phyloP scores from a whole-genome alignment of 2,888 invertebrate species.

The Conistra vaccinii region DNA sequence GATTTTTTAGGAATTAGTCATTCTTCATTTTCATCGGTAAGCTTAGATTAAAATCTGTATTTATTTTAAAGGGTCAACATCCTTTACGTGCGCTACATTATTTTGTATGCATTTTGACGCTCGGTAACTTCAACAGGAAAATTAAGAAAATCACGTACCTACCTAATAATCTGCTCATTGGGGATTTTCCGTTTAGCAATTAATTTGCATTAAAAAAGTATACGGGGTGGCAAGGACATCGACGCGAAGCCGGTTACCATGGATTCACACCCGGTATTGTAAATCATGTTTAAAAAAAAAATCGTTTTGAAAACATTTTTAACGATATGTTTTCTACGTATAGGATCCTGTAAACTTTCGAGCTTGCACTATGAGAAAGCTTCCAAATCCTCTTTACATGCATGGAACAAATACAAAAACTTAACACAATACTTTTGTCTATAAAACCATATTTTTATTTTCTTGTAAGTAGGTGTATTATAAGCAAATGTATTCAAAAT shows the following conservation, averaged over 20 bases:
- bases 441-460: slow-evolving; percentile 30
- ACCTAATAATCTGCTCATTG: slow-evolving; percentile 30
- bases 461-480: slow-evolving; percentile 44
- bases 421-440: background rate
- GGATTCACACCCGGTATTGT: no score
- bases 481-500: slow-evolving; percentile 68
- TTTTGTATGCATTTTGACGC: slow-evolving; percentile 1
- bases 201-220: background rate
- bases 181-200: slow-evolving; percentile 30
- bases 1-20: slow-evolving; percentile 87
- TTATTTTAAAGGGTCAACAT: slow-evolving; percentile 61
- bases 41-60: slow-evolving; percentile 76
- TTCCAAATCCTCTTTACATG: background rate
- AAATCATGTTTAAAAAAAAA: no score
- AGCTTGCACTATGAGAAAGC: no score
- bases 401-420: background rate
- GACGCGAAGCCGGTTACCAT: no score
- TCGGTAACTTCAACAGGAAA: slow-evolving; percentile 31
- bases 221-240: no score
- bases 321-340: background rate
- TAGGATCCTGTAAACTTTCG: background rate
- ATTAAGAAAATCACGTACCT: slow-evolving; percentile 44
- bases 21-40: slow-evolving; percentile 69
- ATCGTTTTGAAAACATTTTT: background rate
- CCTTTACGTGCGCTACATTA: slow-evolving; percentile 46